Evolutionary conservation across 1,140 invertebrate species (phyloP).

Genomic region (Eubasilissa regina): DNA sequence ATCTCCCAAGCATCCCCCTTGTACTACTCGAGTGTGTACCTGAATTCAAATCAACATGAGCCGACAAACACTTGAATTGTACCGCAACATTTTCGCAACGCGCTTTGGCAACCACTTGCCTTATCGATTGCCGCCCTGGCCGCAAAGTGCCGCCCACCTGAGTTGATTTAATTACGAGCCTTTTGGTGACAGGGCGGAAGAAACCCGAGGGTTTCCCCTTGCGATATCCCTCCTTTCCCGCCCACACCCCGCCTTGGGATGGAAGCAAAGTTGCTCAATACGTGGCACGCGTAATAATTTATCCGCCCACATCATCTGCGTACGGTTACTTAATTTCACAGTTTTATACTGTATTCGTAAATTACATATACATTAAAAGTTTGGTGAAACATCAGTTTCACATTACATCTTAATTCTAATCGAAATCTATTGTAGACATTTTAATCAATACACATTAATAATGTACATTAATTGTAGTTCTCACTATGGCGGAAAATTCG

Average conservation of each 20-base stretch:
- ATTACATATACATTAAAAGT: too few species aligned
- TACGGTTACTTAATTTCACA: too few species aligned
- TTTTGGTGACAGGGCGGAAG: slow-evolving; percentile 48
- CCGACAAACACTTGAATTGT: background rate
- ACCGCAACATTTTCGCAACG: slow-evolving; percentile 21
- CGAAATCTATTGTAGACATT: too few species aligned
- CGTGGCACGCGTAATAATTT: too few species aligned
- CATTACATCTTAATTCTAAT: too few species aligned
- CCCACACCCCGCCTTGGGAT: background rate
- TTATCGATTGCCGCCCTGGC: slow-evolving; percentile 48
- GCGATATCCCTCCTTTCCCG: background rate
- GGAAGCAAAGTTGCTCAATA: too few species aligned
- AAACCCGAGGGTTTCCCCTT: slow-evolving; percentile 20
- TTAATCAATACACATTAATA: too few species aligned
- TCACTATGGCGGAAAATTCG: too few species aligned
- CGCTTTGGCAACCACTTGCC: slow-evolving; percentile 29
- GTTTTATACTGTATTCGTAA: too few species aligned
- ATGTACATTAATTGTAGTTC: too few species aligned
- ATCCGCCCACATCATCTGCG: too few species aligned
- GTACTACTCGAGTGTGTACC: background rate
- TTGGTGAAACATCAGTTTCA: too few species aligned
- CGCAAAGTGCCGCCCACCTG: slow-evolving; percentile 38
- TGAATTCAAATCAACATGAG: slow-evolving; percentile 27
- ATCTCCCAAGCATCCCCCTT: background rate
- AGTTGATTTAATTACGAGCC: slow-evolving; percentile 48